phyloP scores from a whole-genome alignment of 2,888 invertebrate species.

The Fissipunctia ypsillon region DNA sequence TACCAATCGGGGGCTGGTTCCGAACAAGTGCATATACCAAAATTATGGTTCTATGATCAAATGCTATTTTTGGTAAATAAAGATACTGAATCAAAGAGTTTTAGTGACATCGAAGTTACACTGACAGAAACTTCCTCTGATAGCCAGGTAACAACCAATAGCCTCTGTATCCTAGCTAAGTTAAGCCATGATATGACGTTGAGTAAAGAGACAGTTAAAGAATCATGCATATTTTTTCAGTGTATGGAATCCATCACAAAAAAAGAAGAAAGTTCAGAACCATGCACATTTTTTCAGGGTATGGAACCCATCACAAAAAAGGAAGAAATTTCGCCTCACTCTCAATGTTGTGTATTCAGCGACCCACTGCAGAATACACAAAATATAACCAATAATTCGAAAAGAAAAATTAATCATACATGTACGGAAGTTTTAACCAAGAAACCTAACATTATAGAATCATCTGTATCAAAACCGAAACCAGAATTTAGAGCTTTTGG shows the following conservation, averaged over 20 bases:
- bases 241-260: neutral
- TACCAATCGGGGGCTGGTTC: neutral
- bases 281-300: neutral
- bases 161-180: neutral
- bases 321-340: neutral
- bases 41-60: neutral
- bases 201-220: neutral
- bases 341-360: neutral
- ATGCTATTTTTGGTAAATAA: neutral
- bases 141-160: neutral
- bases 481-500: slow-evolving; percentile 1
- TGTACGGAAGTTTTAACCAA: neutral
- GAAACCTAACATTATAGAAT: neutral
- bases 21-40: slow-evolving; percentile 2
- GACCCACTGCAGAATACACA: neutral
- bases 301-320: neutral
- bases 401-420: neutral
- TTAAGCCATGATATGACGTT: neutral
- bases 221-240: neutral
- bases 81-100: neutral
- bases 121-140: neutral
- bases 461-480: neutral
- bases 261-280: neutral
- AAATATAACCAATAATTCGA: neutral
- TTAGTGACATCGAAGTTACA: neutral